These are phyloP conservation scores for Brachylomia viminalis DNA, from an alignment of 2,888 invertebrate species.

Conservation along the genomic window DNA sequence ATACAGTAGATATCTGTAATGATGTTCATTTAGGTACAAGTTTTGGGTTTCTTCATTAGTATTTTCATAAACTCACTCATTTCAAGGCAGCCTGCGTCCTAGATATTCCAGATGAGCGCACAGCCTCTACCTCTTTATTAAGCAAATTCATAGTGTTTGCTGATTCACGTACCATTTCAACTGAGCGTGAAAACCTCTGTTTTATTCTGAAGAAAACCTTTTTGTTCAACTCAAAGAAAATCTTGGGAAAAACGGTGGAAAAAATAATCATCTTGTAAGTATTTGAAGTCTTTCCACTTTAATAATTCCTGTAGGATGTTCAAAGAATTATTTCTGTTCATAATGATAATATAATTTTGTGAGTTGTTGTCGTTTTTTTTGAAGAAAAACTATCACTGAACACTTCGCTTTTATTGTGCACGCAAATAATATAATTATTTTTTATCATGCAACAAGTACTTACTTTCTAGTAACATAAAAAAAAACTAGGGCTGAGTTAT, in stretches of 20 bases:
- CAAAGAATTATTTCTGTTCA: conserved; percentile 35
- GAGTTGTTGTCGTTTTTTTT: conserved; percentile 9
- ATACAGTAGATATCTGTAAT: neutral
- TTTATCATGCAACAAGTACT: neutral
- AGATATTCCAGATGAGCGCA: conserved; percentile 27
- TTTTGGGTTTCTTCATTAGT: neutral
- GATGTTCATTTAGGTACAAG: neutral
- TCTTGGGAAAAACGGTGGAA: conserved; percentile 28
- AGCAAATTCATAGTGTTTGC: conserved; percentile 57
- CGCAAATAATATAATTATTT: conserved; percentile 3
- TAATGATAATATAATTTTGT: conserved; percentile 14
- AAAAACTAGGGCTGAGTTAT: too few species aligned
- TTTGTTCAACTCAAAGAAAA: conserved; percentile 45
- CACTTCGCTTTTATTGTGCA: neutral
- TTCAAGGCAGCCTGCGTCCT: neutral
- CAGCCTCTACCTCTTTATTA: conserved; percentile 31
- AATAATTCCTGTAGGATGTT: conserved; percentile 30
- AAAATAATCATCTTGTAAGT: conserved; percentile 37
- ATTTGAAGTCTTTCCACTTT: conserved; percentile 50
- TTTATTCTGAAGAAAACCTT: conserved; percentile 47
- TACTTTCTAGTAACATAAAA: neutral
- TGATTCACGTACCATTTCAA: conserved; percentile 53
- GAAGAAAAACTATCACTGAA: neutral
- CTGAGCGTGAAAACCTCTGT: conserved; percentile 46
- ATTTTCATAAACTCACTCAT: neutral